Evolutionary conservation across 2,888 invertebrate species (phyloP), one percentile per base, ranked within the genome.

Genomic region (Drosophila sordidula): DNA sequence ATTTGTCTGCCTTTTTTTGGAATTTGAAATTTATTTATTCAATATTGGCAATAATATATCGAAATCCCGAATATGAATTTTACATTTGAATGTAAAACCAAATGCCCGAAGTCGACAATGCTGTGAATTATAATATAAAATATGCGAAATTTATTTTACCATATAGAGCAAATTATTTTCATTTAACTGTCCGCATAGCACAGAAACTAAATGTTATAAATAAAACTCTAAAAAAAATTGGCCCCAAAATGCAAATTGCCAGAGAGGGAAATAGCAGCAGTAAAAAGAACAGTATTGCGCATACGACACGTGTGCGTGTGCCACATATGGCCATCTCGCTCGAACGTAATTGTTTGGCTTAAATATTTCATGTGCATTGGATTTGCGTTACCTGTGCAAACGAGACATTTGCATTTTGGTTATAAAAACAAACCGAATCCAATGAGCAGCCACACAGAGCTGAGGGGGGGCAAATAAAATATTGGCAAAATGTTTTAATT

Each of bases 401-500:
- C 63, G 46, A 52, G 18, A 59, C 70, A 83, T 87, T 85, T 89
- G 70, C 88, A 85, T 82, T 70, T 76, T 63, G 64, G 67, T 56
- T 61, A 63, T 49, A 50, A 38, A 62, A 41, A 54, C 65, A 45
- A 41, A 25, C 6, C 12, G 25, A 62, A 58, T 34, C 34, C 34
- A 41, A 16, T 25, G 25, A 5, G 1, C 8, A 14, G 11, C 14
- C 11, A 26, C 22, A 26, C 26, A 45, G 12, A 9, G 6, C 36
- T 3, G 22, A 22, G 3, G 3, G 3, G 25, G 56, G 42, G 29
- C 12, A 46, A 49, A 66, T 78, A 84, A 88, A 88, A 81, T 88
- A 88, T 88, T 86, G 88, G 65, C 54, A 84, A 71, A 89, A 89
- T 82, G 87, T 89, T 89, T 82, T 89, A 82, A 82, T 82, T 82